phyloP scores from a whole-genome alignment of 2,113 vertebrate species.

The Orycteropus afer region DNA sequence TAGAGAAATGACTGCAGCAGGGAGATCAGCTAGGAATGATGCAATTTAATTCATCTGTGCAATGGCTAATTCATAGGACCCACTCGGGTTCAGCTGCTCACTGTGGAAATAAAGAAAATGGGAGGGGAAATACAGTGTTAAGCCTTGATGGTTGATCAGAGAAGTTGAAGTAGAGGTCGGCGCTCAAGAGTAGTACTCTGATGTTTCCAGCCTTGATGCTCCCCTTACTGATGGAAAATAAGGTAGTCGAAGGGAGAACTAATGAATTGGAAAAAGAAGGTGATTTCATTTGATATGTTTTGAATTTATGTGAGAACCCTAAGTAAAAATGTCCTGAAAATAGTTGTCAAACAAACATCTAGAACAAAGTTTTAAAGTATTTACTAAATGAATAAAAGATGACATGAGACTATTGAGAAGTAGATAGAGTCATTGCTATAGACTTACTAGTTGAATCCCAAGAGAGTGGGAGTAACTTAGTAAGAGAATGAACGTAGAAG shows the following conservation, averaged over 20 bases:
- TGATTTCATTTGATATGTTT: background rate
- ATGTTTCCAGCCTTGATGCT: too few relatives aligned
- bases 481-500: background rate
- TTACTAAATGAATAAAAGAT: background rate
- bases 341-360: background rate
- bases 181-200: fast-evolving
- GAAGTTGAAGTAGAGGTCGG: background rate
- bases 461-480: background rate
- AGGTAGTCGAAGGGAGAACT: background rate
- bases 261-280: background rate
- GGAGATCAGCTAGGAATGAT: background rate
- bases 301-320: background rate
- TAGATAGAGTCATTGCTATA: fast-evolving
- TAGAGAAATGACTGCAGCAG: background rate
- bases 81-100: background rate
- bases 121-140: background rate
- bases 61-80: background rate
- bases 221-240: background rate
- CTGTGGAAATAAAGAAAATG: background rate
- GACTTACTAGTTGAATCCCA: too few relatives aligned
- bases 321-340: background rate
- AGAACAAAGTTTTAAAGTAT: background rate
- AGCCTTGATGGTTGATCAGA: background rate
- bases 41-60: background rate
- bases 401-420: fast-evolving